Evolutionary conservation across 1,140 invertebrate species (phyloP).

Genomic region (Cotesia chilonis): DNA sequence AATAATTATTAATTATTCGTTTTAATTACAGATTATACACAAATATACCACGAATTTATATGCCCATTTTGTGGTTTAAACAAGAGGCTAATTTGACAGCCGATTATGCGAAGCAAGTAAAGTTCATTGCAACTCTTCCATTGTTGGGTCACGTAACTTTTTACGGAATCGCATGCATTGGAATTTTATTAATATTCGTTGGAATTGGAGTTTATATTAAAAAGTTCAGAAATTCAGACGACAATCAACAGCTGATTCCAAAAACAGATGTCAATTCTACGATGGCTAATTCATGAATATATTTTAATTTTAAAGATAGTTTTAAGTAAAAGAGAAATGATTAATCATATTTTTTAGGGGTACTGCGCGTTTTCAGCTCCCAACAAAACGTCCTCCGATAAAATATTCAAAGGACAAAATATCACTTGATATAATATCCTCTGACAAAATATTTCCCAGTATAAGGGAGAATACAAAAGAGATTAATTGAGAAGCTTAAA

Average conservation of each 20-base stretch:
- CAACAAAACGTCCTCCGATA: no score
- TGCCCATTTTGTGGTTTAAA: slow-evolving; percentile 80
- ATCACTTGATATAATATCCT: no score
- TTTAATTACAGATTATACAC: slow-evolving; percentile 64
- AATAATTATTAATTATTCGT: not conserved
- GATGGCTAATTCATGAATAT: slow-evolving; percentile 13
- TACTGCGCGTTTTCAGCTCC: no score
- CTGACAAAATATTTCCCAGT: no score
- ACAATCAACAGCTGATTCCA: slow-evolving; percentile 50
- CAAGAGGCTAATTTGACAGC: slow-evolving; percentile 72
- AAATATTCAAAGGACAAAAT: no score
- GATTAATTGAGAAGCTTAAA: no score
- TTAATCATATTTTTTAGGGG: not conserved
- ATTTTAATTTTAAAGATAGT: slow-evolving; percentile 10
- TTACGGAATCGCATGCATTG: slow-evolving; percentile 65
- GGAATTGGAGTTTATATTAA: slow-evolving; percentile 55
- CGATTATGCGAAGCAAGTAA: slow-evolving; percentile 68
- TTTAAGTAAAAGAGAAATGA: not conserved
- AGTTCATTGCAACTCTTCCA: slow-evolving; percentile 65
- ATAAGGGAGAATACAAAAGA: no score
- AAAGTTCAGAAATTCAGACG: slow-evolving; percentile 45
- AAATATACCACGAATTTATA: slow-evolving; percentile 67
- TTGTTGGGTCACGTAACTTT: slow-evolving; percentile 66
- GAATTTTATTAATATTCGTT: slow-evolving; percentile 62
- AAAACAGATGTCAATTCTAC: slow-evolving; percentile 36